phyloP scores from a whole-genome alignment of 2,113 vertebrate species.

The Hippocampus comes region DNA sequence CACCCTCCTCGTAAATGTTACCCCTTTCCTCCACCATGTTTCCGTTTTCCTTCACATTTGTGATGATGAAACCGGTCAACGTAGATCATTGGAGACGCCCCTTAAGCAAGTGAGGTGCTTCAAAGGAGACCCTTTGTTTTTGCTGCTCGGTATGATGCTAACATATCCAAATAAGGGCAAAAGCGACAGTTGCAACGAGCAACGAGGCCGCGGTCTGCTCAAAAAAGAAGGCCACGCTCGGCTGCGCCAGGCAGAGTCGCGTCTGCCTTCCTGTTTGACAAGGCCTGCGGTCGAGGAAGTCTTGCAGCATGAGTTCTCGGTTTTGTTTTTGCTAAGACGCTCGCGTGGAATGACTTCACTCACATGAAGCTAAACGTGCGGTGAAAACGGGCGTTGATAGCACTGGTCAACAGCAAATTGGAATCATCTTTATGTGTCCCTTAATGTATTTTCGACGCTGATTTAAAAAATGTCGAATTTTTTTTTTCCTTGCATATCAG shows the following conservation, averaged over 20 bases:
- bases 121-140: neutral
- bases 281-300: conserved; percentile 45
- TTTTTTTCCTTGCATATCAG: too few relatives aligned
- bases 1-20: neutral
- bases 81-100: neutral
- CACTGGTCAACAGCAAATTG: too few relatives aligned
- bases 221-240: conserved; percentile 23
- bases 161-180: conserved; percentile 74
- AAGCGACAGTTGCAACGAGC: conserved; percentile 35
- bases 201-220: conserved; percentile 35
- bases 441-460: too few relatives aligned
- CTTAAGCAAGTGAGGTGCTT: neutral
- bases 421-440: too few relatives aligned
- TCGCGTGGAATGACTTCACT: conserved; percentile 35
- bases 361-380: neutral
- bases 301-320: conserved; percentile 37
- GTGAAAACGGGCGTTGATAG: neutral
- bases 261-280: conserved; percentile 32
- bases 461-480: too few relatives aligned
- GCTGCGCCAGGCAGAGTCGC: conserved; percentile 35
- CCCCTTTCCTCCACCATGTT: neutral
- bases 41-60: neutral
- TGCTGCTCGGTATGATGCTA: conserved; percentile 4
- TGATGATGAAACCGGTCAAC: neutral
- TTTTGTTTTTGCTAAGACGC: conserved; percentile 56